Evolutionary conservation across 2,888 invertebrate species (phyloP).

Genomic region (Sinelater perroti): DNA sequence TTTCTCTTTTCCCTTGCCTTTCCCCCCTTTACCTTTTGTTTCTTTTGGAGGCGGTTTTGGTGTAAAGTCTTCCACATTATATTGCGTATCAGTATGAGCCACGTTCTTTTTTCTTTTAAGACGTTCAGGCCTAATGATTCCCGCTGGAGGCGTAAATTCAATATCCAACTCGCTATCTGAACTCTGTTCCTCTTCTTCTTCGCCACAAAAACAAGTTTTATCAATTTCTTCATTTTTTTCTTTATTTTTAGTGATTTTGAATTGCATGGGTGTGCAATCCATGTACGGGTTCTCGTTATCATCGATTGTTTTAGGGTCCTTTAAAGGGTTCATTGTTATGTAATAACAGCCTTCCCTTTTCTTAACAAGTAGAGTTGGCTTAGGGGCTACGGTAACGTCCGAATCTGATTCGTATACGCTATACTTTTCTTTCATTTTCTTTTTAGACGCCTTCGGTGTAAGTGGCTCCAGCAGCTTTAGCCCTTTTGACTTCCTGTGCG

Average conservation of each 20-base stretch:
- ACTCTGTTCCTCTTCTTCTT: conserved; percentile 62
- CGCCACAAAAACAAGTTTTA: conserved; percentile 47
- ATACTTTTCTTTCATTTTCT: conserved; percentile 59
- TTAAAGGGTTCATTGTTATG: conserved; percentile 73
- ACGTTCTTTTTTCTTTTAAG: conserved; percentile 61
- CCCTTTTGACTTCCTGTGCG: conserved; percentile 52
- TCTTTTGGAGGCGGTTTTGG: conserved; percentile 42
- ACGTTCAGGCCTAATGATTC: conserved; percentile 69
- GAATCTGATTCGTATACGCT: conserved; percentile 57
- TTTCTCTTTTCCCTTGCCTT: conserved; percentile 23
- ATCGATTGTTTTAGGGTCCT: conserved; percentile 66
- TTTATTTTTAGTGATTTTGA: conserved; percentile 71
- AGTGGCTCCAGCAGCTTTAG: conserved; percentile 42
- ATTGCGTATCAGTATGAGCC: conserved; percentile 69
- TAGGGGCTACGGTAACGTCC: conserved; percentile 63
- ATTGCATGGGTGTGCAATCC: conserved; percentile 73
- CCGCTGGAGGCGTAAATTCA: conserved; percentile 77
- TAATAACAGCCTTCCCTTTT: conserved; percentile 72
- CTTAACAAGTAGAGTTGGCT: conserved; percentile 71
- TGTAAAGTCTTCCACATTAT: conserved; percentile 65
- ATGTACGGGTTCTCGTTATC: conserved; percentile 73
- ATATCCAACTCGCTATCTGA: conserved; percentile 75
- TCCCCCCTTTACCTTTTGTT: conserved; percentile 35
- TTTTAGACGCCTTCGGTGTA: conserved; percentile 54
- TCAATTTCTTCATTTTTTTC: conserved; percentile 55